phyloP scores from a whole-genome alignment of 2,888 invertebrate genomes.

The Cryptosula pallasiana region DNA sequence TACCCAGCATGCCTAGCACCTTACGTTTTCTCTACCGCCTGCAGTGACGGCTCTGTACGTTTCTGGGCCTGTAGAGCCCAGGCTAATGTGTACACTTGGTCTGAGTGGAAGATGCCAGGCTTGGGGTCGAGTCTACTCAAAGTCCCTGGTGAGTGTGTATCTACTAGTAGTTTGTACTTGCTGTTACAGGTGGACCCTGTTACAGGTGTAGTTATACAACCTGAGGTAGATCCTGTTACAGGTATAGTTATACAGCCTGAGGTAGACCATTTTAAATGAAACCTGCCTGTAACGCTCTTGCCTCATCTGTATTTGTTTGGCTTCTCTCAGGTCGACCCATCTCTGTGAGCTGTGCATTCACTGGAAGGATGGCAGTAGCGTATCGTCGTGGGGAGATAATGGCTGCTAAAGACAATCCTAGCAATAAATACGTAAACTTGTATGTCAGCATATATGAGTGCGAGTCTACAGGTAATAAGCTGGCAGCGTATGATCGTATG shows the following conservation, averaged over 20 bases:
- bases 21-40: slow-evolving; percentile 90
- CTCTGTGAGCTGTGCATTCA: slow-evolving; percentile 85
- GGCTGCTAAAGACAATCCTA: slow-evolving; percentile 48
- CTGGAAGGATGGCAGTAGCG: slow-evolving; percentile 93
- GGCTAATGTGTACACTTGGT: slow-evolving; percentile 64
- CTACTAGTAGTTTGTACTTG: not conserved
- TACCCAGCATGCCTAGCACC: slow-evolving; percentile 99
- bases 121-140: slow-evolving; percentile 64
- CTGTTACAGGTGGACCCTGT: too few relatives aligned
- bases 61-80: slow-evolving; percentile 46
- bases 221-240: too few relatives aligned
- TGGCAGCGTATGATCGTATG: too few relatives aligned
- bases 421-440: slow-evolving; percentile 45
- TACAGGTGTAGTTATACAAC: too few relatives aligned
- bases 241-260: too few relatives aligned
- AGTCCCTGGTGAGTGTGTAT: slow-evolving; percentile 62
- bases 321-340: slow-evolving; percentile 46
- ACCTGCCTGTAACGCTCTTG: not conserved
- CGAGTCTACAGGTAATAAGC: slow-evolving; percentile 75
- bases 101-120: slow-evolving; percentile 78
- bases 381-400: slow-evolving; percentile 66
- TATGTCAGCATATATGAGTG: slow-evolving; percentile 94
- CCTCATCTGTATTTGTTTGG: not conserved
- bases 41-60: slow-evolving; percentile 81
- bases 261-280: too few relatives aligned